Conservation (phyloP, 2,888 invertebrate genomes). For the Lacanobia oleracea region DNA sequence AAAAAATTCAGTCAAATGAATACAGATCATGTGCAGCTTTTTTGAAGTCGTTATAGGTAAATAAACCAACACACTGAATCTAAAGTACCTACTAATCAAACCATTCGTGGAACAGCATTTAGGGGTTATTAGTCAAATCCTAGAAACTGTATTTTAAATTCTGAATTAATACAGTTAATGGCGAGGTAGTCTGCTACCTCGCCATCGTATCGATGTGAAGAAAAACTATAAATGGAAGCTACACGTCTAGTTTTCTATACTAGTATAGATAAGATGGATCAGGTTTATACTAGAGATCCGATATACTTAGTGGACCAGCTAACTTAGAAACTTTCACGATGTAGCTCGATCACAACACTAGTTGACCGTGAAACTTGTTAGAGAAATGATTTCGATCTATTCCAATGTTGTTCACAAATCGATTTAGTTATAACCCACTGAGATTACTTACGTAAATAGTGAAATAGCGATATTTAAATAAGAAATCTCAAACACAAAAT, state of each 20-base stretch:
- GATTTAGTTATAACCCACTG: background rate
- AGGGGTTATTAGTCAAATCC: background rate
- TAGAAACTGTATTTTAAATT: background rate
- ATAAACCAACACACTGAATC: too few species aligned
- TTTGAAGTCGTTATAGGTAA: too few species aligned
- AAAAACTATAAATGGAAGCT: conserved; percentile 39
- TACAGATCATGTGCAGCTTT: too few species aligned
- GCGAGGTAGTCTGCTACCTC: too few species aligned
- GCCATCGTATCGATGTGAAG: conserved; percentile 27
- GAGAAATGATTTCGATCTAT: conserved; percentile 10
- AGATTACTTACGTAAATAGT: conserved; percentile 11
- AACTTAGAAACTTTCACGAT: conserved; percentile 55
- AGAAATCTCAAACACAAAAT: conserved; percentile 14
- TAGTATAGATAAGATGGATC: conserved; percentile 38
- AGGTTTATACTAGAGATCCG: conserved; percentile 28
- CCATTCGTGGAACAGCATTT: background rate
- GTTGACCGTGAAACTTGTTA: conserved; percentile 37
- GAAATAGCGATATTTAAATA: conserved; percentile 11
- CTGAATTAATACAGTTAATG: too few species aligned
- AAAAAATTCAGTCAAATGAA: too few species aligned
- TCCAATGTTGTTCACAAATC: conserved; percentile 17
- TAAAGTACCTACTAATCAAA: background rate
- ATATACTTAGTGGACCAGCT: conserved; percentile 2
- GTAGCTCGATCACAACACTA: conserved; percentile 21
- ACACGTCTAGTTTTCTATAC: conserved; percentile 48